These are phyloP conservation scores for Zaprionus ghesquierei DNA, from an alignment of 1,140 invertebrate species.

Conservation along the genomic window DNA sequence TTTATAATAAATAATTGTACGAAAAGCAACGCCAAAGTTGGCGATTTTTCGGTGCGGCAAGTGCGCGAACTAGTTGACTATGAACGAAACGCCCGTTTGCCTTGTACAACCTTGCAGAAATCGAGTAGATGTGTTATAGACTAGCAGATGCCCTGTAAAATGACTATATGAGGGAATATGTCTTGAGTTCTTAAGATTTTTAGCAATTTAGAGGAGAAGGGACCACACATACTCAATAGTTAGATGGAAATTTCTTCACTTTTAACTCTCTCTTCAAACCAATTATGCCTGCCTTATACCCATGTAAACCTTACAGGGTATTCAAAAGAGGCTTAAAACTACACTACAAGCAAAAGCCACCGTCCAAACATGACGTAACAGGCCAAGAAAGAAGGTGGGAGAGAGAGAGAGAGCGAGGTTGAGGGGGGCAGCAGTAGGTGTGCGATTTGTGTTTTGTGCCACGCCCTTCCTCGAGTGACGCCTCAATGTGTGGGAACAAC, in stretches of 20 bases:
- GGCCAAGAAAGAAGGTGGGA: slow-evolving; percentile 18
- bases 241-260: neutral
- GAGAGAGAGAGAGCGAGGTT: neutral
- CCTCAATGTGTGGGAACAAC: slow-evolving; percentile 66
- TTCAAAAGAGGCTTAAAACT: slow-evolving; percentile 31
- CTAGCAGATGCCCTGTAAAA: neutral
- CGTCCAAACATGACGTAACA: slow-evolving; percentile 64
- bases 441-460: slow-evolving; percentile 58
- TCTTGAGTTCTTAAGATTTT: too few relatives aligned
- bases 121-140: neutral
- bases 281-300: neutral
- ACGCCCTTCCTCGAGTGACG: slow-evolving; percentile 43
- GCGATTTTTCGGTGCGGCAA: slow-evolving; percentile 49
- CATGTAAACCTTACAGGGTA: neutral
- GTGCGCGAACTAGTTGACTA: slow-evolving; percentile 71
- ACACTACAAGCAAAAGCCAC: slow-evolving; percentile 28
- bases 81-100: slow-evolving; percentile 78
- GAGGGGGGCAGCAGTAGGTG: slow-evolving; percentile 44
- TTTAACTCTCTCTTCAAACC: neutral
- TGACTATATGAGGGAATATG: too few relatives aligned
- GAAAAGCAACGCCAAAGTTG: slow-evolving; percentile 54
- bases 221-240: too few relatives aligned
- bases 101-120: slow-evolving; percentile 78
- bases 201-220: too few relatives aligned
- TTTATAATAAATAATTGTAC: slow-evolving; percentile 62